A percentile compares a stretch with the other conserved stretches of the same genome.
Conservation (phyloP, 2,113 vertebrate genomes). For the Caranx melampygus region DNA sequence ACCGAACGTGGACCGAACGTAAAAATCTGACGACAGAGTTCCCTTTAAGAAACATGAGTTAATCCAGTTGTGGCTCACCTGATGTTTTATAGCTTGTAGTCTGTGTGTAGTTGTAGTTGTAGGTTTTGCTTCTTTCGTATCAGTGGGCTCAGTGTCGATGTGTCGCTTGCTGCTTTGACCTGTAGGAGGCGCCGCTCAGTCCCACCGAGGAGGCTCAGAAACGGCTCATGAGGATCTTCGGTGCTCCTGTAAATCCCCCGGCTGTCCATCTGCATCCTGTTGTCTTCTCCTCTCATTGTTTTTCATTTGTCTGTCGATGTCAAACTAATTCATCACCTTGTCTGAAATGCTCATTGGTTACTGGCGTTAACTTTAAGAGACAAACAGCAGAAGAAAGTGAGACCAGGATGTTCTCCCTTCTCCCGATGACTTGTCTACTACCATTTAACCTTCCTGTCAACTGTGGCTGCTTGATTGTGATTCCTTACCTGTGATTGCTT, state of each 20-base stretch:
- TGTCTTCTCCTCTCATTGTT: conserved; percentile 4
- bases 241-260: conserved; percentile 85
- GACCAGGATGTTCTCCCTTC: neutral
- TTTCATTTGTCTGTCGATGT: neutral
- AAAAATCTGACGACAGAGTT: conserved; percentile 34
- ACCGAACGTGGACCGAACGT: conserved; percentile 10
- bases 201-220: conserved; percentile 90
- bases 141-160: conserved; percentile 40
- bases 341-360: conserved; percentile 13
- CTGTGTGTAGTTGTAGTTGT: neutral
- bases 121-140: conserved; percentile 12
- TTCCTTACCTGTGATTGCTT: no score
- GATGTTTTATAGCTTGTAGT: neutral
- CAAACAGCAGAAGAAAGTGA: neutral
- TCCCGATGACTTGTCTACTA: neutral
- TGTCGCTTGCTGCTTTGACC: conserved; percentile 85
- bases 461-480: no score
- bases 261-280: conserved; percentile 23
- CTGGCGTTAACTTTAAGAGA: conserved; percentile 3
- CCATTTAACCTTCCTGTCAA: no score
- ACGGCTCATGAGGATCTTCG: conserved; percentile 95
- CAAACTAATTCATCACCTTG: neutral
- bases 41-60: neutral
- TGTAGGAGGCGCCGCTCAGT: conserved; percentile 87
- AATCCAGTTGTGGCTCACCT: neutral